Base-by-base conservation (phyloP, 2,888 invertebrate genomes). In the Hypomecis atomaria region DNA sequence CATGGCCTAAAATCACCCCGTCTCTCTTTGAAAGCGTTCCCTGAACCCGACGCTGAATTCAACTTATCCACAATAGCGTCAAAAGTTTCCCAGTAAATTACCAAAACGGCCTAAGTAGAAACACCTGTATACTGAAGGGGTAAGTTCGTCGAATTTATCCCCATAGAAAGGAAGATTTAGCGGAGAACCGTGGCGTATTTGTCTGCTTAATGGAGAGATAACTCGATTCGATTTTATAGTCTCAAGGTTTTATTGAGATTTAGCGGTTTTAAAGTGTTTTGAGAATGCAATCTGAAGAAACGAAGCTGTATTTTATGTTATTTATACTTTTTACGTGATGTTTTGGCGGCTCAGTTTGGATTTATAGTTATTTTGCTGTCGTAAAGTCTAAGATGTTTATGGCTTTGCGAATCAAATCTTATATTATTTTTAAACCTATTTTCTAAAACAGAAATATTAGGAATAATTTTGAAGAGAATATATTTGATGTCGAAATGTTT, bases 11-110 rank as follows among this genome's bases (percentile, higher is more conserved):
- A 13, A 0, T 36, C 56, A 56, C 53, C 58, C 44, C 53, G 33
- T 37, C 5, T 50, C 34, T 34, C 38, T 53, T 23, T 9, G 6
- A 4, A 5, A 37, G 55, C 61, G 55, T 49, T 36, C 40, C 10
- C 43, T 8, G 10, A 59, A 48, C 8, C 57, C 40, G 44, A 50
- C 34, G 23, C 3, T 23, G 40, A 13, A 42, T 47, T 37, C 52
- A 42, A 47, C 33, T 43, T 23, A 8, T 45, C 48, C 43, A 43
- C 55, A 11, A 59, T 23, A 48, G 40, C 56, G 62, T 50, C 56
- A 37, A 58, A 82, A 82, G 69, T 82, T 82, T 71, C 9, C 33
- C 59, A 62, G 71, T 82, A 81, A 82, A 82, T 82, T 77, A 71
- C 70, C 65, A 63, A 59, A 73, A 72, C 73, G 70, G 74, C 75